Percentiles rank a stretch among this genome's conserved stretches.
These are phyloP conservation scores for Yoshiicerus persimilis DNA, from an alignment of 1,140 invertebrate species.

Conservation along the genomic window DNA sequence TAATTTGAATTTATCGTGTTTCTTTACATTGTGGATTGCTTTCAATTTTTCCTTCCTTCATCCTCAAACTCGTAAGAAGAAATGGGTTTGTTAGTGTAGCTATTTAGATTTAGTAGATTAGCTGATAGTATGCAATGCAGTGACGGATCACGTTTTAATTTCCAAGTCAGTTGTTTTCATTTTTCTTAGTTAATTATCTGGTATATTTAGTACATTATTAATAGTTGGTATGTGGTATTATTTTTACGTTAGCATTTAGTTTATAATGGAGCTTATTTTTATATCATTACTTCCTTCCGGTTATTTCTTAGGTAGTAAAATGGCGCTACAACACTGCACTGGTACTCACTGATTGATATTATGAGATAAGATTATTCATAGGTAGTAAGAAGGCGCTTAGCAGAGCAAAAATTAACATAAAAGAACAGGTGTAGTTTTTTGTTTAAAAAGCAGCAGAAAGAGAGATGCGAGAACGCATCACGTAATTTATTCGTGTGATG, in stretches of 20 bases:
- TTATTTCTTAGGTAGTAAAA: conserved; percentile 16
- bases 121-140: neutral
- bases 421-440: conserved; percentile 6
- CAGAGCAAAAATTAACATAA: conserved; percentile 16
- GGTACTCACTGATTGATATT: conserved; percentile 2
- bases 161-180: conserved; percentile 15
- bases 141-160: conserved; percentile 10
- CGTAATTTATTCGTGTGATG: conserved; percentile 16
- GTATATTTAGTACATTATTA: neutral
- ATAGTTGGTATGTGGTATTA: neutral
- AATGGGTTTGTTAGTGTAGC: neutral
- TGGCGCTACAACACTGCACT: conserved; percentile 17
- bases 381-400: conserved; percentile 14
- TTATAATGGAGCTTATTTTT: neutral
- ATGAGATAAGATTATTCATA: neutral
- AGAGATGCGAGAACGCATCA: neutral
- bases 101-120: neutral
- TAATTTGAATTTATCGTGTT: neutral
- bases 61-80: neutral
- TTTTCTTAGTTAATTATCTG: neutral
- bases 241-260: neutral
- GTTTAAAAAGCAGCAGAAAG: conserved; percentile 20
- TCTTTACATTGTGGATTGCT: neutral
- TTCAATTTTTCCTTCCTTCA: neutral
- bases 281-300: neutral